Evolutionary conservation across 2,797 vertebrate species (phyloP).

Genomic region (Spinibarbus caldwelli): DNA sequence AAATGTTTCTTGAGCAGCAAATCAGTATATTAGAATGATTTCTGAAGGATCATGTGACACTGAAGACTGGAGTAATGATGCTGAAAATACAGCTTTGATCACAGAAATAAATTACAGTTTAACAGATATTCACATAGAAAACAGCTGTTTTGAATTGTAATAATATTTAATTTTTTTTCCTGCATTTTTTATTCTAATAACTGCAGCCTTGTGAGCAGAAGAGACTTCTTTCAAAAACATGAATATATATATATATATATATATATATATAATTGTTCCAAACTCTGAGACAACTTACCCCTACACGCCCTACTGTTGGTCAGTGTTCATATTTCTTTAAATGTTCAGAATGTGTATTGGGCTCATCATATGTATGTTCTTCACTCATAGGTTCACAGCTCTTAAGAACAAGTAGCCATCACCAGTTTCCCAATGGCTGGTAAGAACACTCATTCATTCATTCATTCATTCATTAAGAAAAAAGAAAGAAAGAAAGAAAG

Average conservation of each 20-base stretch:
- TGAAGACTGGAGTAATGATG: not conserved
- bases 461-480: too few relatives aligned
- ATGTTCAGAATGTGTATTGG: not conserved
- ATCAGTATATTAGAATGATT: too few relatives aligned
- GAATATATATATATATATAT: too few relatives aligned
- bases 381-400: not conserved
- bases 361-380: not conserved
- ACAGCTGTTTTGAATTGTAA: not conserved
- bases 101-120: not conserved
- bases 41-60: not conserved
- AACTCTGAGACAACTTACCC: not conserved
- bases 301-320: not conserved
- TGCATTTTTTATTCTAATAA: not conserved
- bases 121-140: not conserved
- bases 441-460: too few relatives aligned
- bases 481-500: too few relatives aligned
- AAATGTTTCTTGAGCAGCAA: too few relatives aligned
- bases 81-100: not conserved
- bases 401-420: not conserved
- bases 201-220: not conserved
- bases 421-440: slow-evolving; percentile 25
- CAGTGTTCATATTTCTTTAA: not conserved
- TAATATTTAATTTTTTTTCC: not conserved
- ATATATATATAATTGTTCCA: not conserved
- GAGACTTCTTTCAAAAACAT: too few relatives aligned